Conservation (phyloP, 37 sponge, comb jelly and placozoan genomes). For the Ianthella basta region DNA sequence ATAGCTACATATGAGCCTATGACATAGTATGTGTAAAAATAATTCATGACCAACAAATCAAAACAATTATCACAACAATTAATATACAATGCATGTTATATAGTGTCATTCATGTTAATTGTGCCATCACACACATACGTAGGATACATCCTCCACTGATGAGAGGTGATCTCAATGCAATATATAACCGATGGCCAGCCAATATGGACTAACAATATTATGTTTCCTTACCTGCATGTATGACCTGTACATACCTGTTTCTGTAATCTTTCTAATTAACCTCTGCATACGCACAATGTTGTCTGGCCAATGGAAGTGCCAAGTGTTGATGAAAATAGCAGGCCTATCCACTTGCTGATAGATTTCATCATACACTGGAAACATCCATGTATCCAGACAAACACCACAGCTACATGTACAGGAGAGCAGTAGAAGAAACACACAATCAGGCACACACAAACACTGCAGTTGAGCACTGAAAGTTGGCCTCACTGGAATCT, state of each 20-base stretch:
- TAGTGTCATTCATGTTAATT: too few species aligned
- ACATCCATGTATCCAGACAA: conserved; percentile 70
- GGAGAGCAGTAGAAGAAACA: background rate
- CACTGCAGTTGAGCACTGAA: background rate
- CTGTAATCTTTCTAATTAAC: background rate
- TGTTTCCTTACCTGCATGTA: background rate
- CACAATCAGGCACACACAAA: background rate
- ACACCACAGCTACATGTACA: conserved; percentile 60
- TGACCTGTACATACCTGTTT: background rate
- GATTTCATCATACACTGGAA: conserved; percentile 61
- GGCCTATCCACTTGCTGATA: conserved; percentile 56
- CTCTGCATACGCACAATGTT: conserved; percentile 15
- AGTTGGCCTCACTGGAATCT: conserved; percentile 65
- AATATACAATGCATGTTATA: too few species aligned
- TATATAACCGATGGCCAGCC: too few species aligned
- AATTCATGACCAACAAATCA: too few species aligned
- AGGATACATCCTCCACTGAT: too few species aligned
- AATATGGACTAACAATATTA: too few species aligned
- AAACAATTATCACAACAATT: too few species aligned
- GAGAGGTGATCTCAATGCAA: too few species aligned
- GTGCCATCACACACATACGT: too few species aligned
- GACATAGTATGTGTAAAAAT: too few species aligned
- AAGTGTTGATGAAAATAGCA: conserved; percentile 73
- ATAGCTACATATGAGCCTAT: too few species aligned
- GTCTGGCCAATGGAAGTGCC: conserved; percentile 27